Base-by-base conservation (phyloP, 2,888 invertebrate genomes). In the Ashinkailepas kermadecensis region DNA sequence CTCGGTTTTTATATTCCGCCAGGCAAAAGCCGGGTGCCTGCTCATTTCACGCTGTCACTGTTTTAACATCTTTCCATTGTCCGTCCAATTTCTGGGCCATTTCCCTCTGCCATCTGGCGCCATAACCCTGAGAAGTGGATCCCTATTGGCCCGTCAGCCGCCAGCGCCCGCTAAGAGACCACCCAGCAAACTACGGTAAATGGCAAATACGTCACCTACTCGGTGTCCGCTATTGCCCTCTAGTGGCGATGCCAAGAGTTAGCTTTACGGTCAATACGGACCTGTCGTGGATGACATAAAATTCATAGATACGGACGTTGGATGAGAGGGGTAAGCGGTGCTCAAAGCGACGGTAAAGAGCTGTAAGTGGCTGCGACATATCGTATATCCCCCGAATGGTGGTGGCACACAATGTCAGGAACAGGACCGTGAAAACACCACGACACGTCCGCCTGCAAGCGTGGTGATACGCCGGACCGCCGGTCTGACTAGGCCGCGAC, bases 51-150 rank as follows among this genome's bases (percentile, higher is more conserved):
- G 70, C 70, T 70, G 15, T 70, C 70, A 8, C 70, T 70, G 70
- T 25, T 39, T 70, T 70, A 70, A 70, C 70, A 70, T 21, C 56
- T 54, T 74, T 54, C 74, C 74, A 74, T 74, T 74, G 74, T 74
- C 21, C 54, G 74, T 74, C 74, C 74, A 74, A 23, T 74, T 56
- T 74, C 74, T 56, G 70, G 74, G 56, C 56, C 74, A 23, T 74
- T 74, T 56, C 74, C 15, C 21, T 23, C 56, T 54, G 21, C 74
- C 74, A 74, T 74, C 74, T 12, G n/a, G 11, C 74, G 74, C 74
- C 74, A 74, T 74, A 74, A 74, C 74, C 74, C 74, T 54, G 54
- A 74, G 74, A 74, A 74, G 74, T 74, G 74, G 18, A 21, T 54
- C 74, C 74, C 74, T 56, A 74, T 74, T 74, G 74, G 74, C 21